Evolutionary conservation across 1,140 invertebrate species (phyloP).

Genomic region (Galendromus occidentalis): DNA sequence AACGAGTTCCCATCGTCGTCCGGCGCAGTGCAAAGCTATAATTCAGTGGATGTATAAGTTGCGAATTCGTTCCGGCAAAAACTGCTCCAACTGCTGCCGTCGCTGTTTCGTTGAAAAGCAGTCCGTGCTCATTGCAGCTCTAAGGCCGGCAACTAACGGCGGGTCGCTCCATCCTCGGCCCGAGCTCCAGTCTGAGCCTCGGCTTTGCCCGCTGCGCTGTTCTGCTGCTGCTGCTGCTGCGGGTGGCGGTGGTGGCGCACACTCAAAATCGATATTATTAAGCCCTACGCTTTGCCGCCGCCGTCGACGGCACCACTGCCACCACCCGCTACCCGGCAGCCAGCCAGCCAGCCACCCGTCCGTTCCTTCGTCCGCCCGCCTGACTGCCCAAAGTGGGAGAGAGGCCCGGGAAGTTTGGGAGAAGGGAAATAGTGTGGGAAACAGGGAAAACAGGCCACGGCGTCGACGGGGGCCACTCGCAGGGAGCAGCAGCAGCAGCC

Average conservation of each 20-base stretch:
- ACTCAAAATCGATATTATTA: constrained; percentile 12
- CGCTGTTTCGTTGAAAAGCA: too few species aligned
- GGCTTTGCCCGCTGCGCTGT: neutral
- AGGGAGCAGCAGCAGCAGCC: neutral
- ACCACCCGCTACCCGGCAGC: neutral
- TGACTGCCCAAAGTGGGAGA: neutral
- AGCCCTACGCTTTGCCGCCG: constrained; percentile 10
- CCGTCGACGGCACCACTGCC: neutral
- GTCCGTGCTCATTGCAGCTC: too few species aligned
- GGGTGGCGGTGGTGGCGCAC: neutral
- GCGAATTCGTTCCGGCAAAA: too few species aligned
- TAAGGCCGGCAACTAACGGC: too few species aligned
- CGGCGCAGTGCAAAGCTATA: too few species aligned
- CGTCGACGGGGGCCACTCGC: neutral
- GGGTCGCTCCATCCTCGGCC: too few species aligned
- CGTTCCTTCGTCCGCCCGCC: too few species aligned
- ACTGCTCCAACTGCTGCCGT: too few species aligned
- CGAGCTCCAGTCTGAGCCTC: too few species aligned
- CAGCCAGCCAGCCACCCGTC: too few species aligned
- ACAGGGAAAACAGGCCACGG: neutral
- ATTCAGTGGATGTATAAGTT: too few species aligned
- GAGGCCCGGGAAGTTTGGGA: neutral
- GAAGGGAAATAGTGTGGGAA: neutral
- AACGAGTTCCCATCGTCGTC: too few species aligned
- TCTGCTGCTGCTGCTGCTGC: neutral